Conservation (phyloP, 1,140 invertebrate species). For the Cyclina sinensis region DNA sequence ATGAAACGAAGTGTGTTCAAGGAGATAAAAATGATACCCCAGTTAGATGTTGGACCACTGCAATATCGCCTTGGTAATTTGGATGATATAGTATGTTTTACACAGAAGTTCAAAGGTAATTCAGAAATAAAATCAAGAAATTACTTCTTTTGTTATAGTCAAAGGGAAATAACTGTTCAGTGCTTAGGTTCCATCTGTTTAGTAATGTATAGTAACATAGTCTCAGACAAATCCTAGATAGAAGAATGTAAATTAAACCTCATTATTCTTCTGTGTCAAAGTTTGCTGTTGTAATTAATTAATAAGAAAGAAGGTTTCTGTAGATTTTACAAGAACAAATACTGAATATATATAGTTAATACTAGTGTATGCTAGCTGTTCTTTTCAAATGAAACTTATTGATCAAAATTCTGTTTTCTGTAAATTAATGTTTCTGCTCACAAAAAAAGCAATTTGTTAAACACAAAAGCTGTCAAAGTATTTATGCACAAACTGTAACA, state of each 20-base stretch:
- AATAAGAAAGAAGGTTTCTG: no score
- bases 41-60: not conserved
- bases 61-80: constrained; percentile 12
- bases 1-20: constrained; percentile 20
- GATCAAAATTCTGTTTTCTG: constrained; percentile 29
- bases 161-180: not conserved
- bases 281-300: no score
- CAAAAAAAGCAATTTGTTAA: constrained; percentile 28
- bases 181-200: no score
- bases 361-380: no score
- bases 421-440: constrained; percentile 26
- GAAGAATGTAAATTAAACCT: no score
- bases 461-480: constrained; percentile 22
- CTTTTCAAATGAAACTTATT: not conserved
- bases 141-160: not conserved
- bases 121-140: no score
- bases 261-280: no score
- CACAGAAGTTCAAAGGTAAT: constrained; percentile 26
- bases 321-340: no score
- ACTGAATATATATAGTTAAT: no score
- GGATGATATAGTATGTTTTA: not conserved
- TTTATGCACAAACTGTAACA: constrained; percentile 23
- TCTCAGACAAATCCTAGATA: no score
- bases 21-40: constrained; percentile 23
- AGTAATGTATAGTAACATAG: no score